Percentiles rank a stretch among this genome's conserved stretches.
Conservation (phyloP, 2,888 invertebrate genomes). For the Gymnoscelis rufifasciata region DNA sequence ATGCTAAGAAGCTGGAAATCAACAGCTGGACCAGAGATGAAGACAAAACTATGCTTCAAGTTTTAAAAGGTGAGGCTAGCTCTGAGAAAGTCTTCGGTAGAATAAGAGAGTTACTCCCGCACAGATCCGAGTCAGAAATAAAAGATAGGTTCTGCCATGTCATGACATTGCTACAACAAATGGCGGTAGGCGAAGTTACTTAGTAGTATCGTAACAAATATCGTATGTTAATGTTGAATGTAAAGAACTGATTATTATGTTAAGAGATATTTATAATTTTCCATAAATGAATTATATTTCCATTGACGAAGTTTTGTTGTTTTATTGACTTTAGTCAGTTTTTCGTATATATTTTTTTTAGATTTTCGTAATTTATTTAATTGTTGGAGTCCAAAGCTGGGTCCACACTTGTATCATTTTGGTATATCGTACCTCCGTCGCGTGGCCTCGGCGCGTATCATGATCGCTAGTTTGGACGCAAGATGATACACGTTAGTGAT, state of each 20-base stretch:
- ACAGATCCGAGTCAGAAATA: slow-evolving; percentile 78
- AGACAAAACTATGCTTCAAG: slow-evolving; percentile 88
- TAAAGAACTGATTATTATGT: no score
- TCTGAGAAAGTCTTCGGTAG: slow-evolving; percentile 81
- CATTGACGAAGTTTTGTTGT: neutral
- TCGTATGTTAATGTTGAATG: no score
- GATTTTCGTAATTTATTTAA: no score
- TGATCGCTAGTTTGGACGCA: no score
- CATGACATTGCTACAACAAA: slow-evolving; percentile 81
- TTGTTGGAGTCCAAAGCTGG: no score
- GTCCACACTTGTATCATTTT: no score
- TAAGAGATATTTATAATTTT: slow-evolving; percentile 67
- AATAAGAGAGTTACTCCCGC: slow-evolving; percentile 75
- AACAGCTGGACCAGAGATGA: slow-evolving; percentile 87
- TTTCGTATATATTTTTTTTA: no score
- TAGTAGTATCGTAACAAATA: no score
- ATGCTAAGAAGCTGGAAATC: slow-evolving; percentile 36
- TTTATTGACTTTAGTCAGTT: neutral
- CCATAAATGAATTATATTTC: slow-evolving; percentile 36
- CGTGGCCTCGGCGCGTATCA: no score
- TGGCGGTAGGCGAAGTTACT: slow-evolving; percentile 72
- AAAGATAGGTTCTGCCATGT: slow-evolving; percentile 80
- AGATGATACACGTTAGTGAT: no score
- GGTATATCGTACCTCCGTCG: no score
- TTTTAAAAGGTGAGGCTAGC: slow-evolving; percentile 83